Conservation (phyloP, 2,113 vertebrate genomes). For the Ceratotherium simum region DNA sequence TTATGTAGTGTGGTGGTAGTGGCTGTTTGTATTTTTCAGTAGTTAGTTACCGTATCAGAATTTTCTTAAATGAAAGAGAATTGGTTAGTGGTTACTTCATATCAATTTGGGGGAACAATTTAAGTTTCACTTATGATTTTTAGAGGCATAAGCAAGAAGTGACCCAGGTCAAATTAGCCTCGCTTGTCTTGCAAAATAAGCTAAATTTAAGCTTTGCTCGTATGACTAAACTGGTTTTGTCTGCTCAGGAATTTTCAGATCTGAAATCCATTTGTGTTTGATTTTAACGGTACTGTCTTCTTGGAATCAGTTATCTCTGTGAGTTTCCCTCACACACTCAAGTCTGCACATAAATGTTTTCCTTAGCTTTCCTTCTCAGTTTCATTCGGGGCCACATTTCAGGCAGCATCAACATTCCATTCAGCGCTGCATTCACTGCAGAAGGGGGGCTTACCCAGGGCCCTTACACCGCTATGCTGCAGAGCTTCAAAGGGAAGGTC, state of each 20-base stretch:
- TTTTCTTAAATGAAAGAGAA: background rate
- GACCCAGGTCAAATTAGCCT: background rate
- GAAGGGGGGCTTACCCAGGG: conserved; percentile 94
- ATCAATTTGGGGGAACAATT: background rate
- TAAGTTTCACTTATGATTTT: background rate
- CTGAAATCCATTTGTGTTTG: background rate
- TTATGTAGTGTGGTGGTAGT: background rate
- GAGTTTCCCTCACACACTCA: background rate
- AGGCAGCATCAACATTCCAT: conserved; percentile 96
- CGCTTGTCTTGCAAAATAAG: background rate
- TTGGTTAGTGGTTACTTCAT: background rate
- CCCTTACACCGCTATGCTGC: conserved; percentile 89
- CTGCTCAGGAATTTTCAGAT: background rate
- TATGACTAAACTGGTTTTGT: background rate
- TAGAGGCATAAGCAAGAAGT: background rate
- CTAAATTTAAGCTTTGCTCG: background rate
- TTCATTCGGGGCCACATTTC: conserved; percentile 96
- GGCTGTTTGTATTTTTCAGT: background rate
- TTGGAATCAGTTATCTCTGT: background rate
- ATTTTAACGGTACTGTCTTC: background rate
- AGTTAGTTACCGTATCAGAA: background rate
- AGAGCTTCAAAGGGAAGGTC: conserved; percentile 94
- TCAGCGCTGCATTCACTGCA: conserved; percentile 89
- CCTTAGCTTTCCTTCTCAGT: conserved; percentile 89
- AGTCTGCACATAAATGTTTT: conserved; percentile 40